Evolutionary conservation across 1,140 invertebrate genomes (phyloP), one percentile per base, ranked within the genome.

Genomic region (Drosophila auraria): DNA sequence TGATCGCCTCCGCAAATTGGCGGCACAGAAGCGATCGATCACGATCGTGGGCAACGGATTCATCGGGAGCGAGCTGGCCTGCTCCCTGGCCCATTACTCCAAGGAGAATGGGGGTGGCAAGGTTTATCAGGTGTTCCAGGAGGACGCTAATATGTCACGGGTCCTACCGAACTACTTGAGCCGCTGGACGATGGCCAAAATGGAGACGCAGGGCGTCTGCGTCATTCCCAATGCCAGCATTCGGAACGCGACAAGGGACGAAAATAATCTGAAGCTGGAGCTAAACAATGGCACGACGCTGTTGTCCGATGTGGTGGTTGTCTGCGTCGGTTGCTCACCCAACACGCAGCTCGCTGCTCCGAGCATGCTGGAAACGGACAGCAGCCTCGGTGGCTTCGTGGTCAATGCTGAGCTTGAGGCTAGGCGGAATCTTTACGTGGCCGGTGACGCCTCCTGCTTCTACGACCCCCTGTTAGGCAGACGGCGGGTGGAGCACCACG

Each of bases 331-430:
- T 15, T 94, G 96, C 15, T 94, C 97, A 75, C 96, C 98, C 1
- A 97, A 98, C 81, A 96, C 95, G 11, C 94, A 97, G 2, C 91
- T 99, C 38, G 98, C 97, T 0, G 90, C 94, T 81, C 93, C 94
- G 6, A 97, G 98, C 3, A 94, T 95, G 53, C 94, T 99, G 58
- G 98, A 99, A 94, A 91, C 96, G 5, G 97, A 99, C 93, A 92
- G 94, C 1, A 94, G 95, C 20, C 94, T 96, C 77, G 98, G 98
- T 15, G 98, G 98, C 4, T 98, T 96, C 91, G 92, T 97, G 23
- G 98, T 99, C 1, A 99, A 99, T 93, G 96, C 98, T 0, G 98
- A 99, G 94, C 93, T 99, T 49, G 96, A 97, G 93, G 98, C 98
- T 0, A 94, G 97, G 77, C 95, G 95, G 6, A 96, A 98, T 94